Conservation (phyloP, 2,888 invertebrate genomes). For the Allolobophora icterica region DNA sequence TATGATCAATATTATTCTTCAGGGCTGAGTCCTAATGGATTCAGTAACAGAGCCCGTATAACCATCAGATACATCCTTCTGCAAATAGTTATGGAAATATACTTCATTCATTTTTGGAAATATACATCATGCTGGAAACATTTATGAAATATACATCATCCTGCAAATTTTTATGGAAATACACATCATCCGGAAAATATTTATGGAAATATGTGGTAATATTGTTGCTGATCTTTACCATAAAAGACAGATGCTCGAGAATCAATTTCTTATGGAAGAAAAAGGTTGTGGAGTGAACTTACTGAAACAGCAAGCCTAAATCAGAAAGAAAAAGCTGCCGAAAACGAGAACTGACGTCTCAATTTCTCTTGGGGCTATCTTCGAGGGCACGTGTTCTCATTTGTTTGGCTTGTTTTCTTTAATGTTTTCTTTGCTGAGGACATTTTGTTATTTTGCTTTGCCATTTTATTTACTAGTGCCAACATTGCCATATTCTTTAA, state of each 20-base stretch:
- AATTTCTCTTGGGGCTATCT: background rate
- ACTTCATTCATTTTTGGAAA: too few relatives aligned
- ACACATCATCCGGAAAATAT: too few relatives aligned
- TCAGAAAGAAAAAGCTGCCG: background rate
- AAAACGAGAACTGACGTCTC: background rate
- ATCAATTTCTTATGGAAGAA: background rate
- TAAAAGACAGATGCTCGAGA: background rate
- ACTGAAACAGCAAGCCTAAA: background rate
- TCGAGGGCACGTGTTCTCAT: background rate
- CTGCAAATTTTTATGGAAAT: too few relatives aligned
- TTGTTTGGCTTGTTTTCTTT: background rate
- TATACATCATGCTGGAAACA: too few relatives aligned
- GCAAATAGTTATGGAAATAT: too few relatives aligned
- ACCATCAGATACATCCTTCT: background rate
- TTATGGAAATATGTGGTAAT: background rate
- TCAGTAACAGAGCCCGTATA: background rate
- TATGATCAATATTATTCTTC: background rate
- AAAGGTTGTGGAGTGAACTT: background rate
- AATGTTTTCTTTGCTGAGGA: background rate
- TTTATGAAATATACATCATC: too few relatives aligned
- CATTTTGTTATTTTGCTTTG: background rate
- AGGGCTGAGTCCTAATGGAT: background rate
- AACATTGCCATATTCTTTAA: constrained; percentile 22
- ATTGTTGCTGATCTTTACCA: background rate
- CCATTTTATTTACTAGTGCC: constrained; percentile 10